These are phyloP conservation scores for Drosophila mulleri DNA, from an alignment of 2,888 invertebrate species.

Conservation along the genomic window DNA sequence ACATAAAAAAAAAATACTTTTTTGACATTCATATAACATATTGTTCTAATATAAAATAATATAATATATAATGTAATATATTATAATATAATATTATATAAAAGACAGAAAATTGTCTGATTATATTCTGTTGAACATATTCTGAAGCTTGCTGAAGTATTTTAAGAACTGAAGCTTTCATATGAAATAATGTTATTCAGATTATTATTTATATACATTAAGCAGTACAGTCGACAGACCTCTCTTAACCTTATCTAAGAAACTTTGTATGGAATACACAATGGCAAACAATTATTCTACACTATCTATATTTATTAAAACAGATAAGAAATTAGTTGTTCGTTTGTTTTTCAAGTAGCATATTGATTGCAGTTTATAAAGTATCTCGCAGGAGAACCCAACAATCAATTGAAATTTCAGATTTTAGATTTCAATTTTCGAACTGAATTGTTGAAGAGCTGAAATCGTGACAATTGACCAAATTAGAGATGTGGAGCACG, in stretches of 20 bases:
- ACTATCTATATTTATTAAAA: background rate
- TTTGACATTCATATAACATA: too few species aligned
- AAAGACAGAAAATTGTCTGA: too few species aligned
- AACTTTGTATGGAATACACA: background rate
- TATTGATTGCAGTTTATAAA: background rate
- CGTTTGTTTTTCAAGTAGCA: background rate
- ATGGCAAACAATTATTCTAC: background rate
- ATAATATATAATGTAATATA: too few species aligned
- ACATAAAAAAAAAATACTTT: background rate
- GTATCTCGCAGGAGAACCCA: too few species aligned
- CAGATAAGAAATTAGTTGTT: constrained; percentile 16
- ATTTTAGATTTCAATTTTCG: background rate
- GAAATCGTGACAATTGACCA: constrained; percentile 65
- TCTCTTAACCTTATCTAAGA: background rate
- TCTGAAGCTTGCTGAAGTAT: too few species aligned
- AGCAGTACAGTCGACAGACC: background rate
- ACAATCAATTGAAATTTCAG: background rate
- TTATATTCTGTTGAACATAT: too few species aligned
- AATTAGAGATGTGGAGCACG: constrained; percentile 38
- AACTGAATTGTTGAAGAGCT: background rate
- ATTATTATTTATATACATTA: too few species aligned
- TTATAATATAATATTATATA: too few species aligned
- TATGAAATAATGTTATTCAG: too few species aligned
- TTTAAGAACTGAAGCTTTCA: too few species aligned
- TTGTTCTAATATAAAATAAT: too few species aligned